Conservation (phyloP, 2,113 vertebrate genomes). For the Oceanodroma tethys region DNA sequence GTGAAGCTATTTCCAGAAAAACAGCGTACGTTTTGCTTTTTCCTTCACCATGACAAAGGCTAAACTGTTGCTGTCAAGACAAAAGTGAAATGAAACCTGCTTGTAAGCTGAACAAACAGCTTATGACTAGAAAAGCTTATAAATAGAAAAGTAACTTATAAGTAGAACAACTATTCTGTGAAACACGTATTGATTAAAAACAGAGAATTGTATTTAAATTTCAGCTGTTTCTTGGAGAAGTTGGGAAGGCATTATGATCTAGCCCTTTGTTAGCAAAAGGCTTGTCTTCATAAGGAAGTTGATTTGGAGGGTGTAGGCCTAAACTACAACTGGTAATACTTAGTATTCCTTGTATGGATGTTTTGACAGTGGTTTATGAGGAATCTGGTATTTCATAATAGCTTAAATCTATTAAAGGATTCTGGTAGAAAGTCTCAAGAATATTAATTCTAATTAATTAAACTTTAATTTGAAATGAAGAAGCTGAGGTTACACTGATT, state of each 20-base stretch:
- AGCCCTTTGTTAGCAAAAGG: background rate
- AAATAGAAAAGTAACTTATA: background rate
- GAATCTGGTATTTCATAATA: background rate
- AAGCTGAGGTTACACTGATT: background rate
- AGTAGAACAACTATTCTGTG: background rate
- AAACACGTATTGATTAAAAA: background rate
- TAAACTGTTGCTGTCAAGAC: background rate
- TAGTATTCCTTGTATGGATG: background rate
- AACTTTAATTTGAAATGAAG: background rate
- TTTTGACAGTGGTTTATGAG: background rate
- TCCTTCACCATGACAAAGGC: rapidly evolving
- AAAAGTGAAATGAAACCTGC: background rate
- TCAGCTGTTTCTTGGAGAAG: background rate
- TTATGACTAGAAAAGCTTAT: background rate
- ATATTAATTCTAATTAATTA: background rate
- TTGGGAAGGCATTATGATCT: background rate
- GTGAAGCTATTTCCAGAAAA: background rate
- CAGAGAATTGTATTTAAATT: background rate
- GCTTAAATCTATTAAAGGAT: background rate
- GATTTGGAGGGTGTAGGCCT: background rate
- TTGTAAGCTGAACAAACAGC: background rate
- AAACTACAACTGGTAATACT: background rate
- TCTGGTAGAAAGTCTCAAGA: background rate
- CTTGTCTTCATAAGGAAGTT: background rate
- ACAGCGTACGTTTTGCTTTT: background rate